Evolutionary conservation across 2,888 invertebrate genomes (phyloP).

Genomic region (Nematopogon swammerdamellus): DNA sequence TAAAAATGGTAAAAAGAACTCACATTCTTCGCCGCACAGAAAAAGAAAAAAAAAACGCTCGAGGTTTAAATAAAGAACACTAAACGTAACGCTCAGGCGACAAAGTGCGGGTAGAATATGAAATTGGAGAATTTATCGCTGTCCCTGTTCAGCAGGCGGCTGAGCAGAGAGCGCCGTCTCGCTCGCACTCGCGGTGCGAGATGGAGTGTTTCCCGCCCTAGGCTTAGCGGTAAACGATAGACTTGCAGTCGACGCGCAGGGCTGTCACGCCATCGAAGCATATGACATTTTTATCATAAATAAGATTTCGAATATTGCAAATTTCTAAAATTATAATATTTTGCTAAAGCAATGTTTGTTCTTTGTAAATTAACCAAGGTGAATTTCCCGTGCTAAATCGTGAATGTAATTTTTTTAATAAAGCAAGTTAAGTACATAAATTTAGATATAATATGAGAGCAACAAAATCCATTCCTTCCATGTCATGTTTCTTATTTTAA

Average conservation of each 20-base stretch:
- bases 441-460: too few species aligned
- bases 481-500: too few species aligned
- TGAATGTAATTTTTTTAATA: too few species aligned
- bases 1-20: slow-evolving; percentile 28
- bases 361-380: too few species aligned
- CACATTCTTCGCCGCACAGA: slow-evolving; percentile 40
- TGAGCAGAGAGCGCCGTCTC: slow-evolving; percentile 23
- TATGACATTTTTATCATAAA: too few species aligned
- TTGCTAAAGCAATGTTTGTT: too few species aligned
- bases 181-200: slow-evolving; percentile 26
- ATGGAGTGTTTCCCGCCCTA: slow-evolving; percentile 40
- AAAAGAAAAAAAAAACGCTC: slow-evolving; percentile 42
- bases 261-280: slow-evolving; percentile 35
- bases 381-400: too few species aligned
- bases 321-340: too few species aligned
- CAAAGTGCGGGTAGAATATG: slow-evolving; percentile 58
- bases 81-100: slow-evolving; percentile 58
- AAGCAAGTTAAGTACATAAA: too few species aligned
- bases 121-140: slow-evolving; percentile 42
- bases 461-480: too few species aligned
- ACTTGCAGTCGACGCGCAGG: slow-evolving; percentile 36
- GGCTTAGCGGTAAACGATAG: slow-evolving; percentile 55
- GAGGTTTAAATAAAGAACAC: slow-evolving; percentile 55
- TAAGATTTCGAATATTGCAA: too few species aligned
- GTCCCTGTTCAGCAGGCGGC: slow-evolving; percentile 27